Base-by-base conservation (phyloP, 2,797 vertebrate species). In the Nannoperca obscura region DNA sequence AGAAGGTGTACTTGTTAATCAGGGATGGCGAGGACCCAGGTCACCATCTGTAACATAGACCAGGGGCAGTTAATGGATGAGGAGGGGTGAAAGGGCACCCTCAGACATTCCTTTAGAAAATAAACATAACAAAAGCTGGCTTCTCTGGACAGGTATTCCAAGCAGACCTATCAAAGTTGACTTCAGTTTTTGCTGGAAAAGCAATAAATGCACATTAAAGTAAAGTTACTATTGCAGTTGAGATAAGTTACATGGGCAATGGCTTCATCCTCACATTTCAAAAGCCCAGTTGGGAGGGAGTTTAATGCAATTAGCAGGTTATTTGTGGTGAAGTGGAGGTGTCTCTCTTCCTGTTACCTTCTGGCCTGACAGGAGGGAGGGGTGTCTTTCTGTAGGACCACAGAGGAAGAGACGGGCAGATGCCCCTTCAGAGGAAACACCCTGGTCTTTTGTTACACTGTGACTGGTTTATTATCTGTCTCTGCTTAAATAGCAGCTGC, bases 91-190 rank as follows among this genome's bases (percentile, higher is more conserved):
- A 93, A 93, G 91, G 94, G 81, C 90, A 88, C 52, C 72, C 58
- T 66, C 74, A 90, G 88, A 93, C 92, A 94, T 93, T 92, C 93
- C 92, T 94, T 86, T 86, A 78, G 91, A 94, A 94, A 94, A 93
- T 94, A 94, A 94, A 91, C 89, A 94, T 91, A 92, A 85, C 72
- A 84, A 89, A 94, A 92, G 90, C 66, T 30, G 78, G 74, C 88
- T 92, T 88, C 74, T 81, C 84, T 66, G 79, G 85, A 88, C 93
- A 94, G 88, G 91, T 94, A 91, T 87, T 85, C 83, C 68, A 74
- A 70, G 71, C 65, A 88, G 66, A 89, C 88, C 80, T 70, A 88
- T 90, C 82, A 88, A 38, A 66, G 65, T 27, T 67, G 46, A 63
- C 76, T 61, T 64, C 1, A 52, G 36, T 44, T 64, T 80, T 80